Conservation (phyloP, 2,113 vertebrate genomes). For the Nycticorax nycticorax region DNA sequence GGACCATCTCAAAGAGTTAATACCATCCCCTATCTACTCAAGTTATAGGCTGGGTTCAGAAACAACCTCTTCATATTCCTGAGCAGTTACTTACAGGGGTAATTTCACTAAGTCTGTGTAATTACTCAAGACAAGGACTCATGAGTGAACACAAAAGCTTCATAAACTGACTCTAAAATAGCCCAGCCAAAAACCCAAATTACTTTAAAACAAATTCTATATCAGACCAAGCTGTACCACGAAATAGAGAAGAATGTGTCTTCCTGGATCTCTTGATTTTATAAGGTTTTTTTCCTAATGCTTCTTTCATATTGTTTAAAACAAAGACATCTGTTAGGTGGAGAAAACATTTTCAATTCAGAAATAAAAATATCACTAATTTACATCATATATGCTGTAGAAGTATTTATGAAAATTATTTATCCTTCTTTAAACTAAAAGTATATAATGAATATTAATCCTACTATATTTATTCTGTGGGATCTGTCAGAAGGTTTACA, state of each 20-base stretch:
- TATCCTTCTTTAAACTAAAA: neutral
- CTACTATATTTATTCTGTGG: neutral
- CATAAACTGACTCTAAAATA: neutral
- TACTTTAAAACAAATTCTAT: neutral
- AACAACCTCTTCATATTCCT: neutral
- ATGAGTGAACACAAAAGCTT: neutral
- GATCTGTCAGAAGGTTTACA: neutral
- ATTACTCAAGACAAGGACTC: neutral
- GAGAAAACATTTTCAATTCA: neutral
- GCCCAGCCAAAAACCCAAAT: neutral
- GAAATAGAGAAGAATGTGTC: neutral
- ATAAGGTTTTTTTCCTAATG: neutral
- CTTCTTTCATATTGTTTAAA: neutral
- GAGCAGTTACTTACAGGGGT: neutral
- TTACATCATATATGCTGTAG: neutral
- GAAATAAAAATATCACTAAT: neutral
- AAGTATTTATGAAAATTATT: neutral
- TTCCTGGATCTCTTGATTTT: neutral
- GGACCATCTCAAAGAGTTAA: neutral
- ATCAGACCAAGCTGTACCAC: neutral
- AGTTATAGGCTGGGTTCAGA: neutral
- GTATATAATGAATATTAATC: neutral
- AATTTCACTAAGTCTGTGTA: neutral
- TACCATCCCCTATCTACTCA: neutral
- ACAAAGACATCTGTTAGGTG: neutral